Conservation (phyloP, 2,113 vertebrate species). For the Chunga burmeisteri region DNA sequence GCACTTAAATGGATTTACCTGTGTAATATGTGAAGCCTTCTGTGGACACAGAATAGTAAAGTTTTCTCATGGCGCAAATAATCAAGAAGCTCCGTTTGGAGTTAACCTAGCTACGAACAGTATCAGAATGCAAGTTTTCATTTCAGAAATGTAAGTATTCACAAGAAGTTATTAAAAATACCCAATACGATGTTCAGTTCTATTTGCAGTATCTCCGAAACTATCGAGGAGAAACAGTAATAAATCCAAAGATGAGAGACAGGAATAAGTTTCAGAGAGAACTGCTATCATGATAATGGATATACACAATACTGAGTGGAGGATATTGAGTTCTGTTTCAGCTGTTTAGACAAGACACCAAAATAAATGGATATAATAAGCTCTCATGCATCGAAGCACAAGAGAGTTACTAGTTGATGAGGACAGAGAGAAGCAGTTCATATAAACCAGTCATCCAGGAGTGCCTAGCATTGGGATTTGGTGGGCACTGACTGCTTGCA, state of each 20-base stretch:
- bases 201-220: background rate
- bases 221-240: background rate
- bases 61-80: background rate
- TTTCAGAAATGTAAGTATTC: background rate
- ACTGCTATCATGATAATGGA: background rate
- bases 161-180: background rate
- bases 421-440: background rate
- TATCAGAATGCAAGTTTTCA: background rate
- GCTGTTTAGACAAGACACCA: background rate
- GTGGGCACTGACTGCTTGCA: background rate
- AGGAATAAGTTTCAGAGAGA: background rate
- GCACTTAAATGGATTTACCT: background rate
- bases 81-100: background rate
- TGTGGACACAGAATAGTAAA: background rate
- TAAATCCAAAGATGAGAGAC: background rate
- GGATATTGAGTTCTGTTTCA: slow-evolving; percentile 12
- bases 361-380: slow-evolving; percentile 36
- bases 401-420: background rate
- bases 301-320: background rate
- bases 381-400: background rate
- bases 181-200: background rate
- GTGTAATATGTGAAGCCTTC: background rate
- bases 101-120: background rate
- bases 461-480: background rate
- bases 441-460: background rate